A percentile compares a stretch with the other conserved stretches of the same genome.
Evolutionary conservation across 2,888 invertebrate genomes (phyloP).

Genomic region (Heliconius charithonia): DNA sequence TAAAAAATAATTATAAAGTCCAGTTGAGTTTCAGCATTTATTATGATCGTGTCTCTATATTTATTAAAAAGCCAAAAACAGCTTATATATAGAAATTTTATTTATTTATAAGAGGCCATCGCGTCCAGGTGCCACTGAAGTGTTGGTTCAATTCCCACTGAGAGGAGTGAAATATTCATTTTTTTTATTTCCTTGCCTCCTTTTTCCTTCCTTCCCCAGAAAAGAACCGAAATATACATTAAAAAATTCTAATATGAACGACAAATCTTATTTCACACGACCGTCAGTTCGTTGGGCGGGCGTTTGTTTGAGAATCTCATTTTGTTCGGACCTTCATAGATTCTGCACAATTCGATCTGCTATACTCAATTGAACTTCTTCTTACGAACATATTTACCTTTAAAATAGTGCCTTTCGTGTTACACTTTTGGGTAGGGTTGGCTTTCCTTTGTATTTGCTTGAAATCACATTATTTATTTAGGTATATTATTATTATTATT

Average conservation of each 20-base stretch:
- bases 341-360: constrained; percentile 57
- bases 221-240: not conserved
- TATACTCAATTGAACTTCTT: constrained; percentile 51
- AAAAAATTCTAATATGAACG: constrained; percentile 36
- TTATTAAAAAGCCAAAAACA: too few species aligned
- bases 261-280: constrained; percentile 45
- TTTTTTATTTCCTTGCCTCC: too few species aligned
- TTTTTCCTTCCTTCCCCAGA: too few species aligned
- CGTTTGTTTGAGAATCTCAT: constrained; percentile 63
- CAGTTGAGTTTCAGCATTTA: too few species aligned
- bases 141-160: too few species aligned
- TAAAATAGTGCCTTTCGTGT: constrained; percentile 22
- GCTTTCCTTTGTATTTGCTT: constrained; percentile 1
- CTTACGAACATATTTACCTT: constrained; percentile 34
- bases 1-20: too few species aligned
- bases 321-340: constrained; percentile 52
- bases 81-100: too few species aligned
- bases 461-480: not conserved
- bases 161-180: too few species aligned
- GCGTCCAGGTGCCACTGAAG: too few species aligned
- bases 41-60: too few species aligned
- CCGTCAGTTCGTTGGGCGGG: constrained; percentile 61
- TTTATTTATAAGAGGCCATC: too few species aligned
- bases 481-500: not conserved
- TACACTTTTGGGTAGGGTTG: not conserved